Evolutionary conservation across 2,888 invertebrate species (phyloP), one percentile per base, ranked within the genome.

Genomic region (Apamea sordens): DNA sequence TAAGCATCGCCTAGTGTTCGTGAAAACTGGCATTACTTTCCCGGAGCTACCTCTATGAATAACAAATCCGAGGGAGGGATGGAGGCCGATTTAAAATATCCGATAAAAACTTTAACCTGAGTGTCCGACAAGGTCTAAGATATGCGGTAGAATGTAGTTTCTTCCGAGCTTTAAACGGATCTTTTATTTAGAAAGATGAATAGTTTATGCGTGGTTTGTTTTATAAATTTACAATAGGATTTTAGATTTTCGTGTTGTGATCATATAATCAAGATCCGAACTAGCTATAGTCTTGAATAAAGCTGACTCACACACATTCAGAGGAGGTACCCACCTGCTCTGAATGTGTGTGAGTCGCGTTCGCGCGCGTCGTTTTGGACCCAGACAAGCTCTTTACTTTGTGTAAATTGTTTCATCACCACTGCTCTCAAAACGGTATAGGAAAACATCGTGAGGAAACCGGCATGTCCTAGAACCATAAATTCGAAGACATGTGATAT

Each of bases 41-140:
- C 47, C 28, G 6, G 28, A 86, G 80, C 61, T 80, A 79, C 86
- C 70, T 79, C 83, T 70, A 77, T 86, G 87, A 88, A 88, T 88
- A 88, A 75, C 71, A 85, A 88, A 88, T 79, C 70, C 41, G 44
- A 32, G 44, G 44, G 15, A 0, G 63, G 63, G 44, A 63, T 44
- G 67, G 61, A 73, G 53, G 73, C 71, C 41, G 75, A 86, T 86
- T 81, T 86, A 81, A 86, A 88, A 86, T 85, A 81, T 80, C 74
- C 71, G 87, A 88, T 80, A 87, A 84, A 78, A 86, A 85, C 77
- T 86, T 82, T 53, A 18, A 44, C 50, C 21, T 41, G 59, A 82
- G 77, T 69, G 47, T 77, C 32, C 13, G 70, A 73, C 67, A 65
- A 64, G 76, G 36, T 68, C 8, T 77, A 13, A 83, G 77, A 77